phyloP scores from a whole-genome alignment of 2,113 vertebrate genomes.

The Scomber colias region DNA sequence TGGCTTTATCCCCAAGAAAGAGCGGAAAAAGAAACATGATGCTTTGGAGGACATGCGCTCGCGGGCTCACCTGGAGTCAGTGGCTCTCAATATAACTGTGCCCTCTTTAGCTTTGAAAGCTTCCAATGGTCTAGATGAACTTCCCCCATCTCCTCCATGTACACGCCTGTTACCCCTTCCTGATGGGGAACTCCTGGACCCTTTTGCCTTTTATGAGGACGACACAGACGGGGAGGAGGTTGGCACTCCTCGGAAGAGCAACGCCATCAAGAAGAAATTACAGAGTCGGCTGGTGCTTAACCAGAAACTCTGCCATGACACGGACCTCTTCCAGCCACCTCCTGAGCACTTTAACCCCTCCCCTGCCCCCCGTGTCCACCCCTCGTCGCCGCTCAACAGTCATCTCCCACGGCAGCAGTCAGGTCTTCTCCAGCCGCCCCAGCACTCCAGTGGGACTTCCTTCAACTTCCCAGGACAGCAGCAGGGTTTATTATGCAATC shows the following conservation, averaged over 20 bases:
- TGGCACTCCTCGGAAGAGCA: constrained; percentile 90
- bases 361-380: constrained; percentile 83
- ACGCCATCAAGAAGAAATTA: constrained; percentile 91
- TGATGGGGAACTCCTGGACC: constrained; percentile 94
- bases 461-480: constrained; percentile 88
- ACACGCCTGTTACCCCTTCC: constrained; percentile 92
- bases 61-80: constrained; percentile 92
- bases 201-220: constrained; percentile 96
- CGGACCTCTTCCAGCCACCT: constrained; percentile 92
- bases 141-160: constrained; percentile 92
- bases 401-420: constrained; percentile 76
- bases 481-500: constrained; percentile 95
- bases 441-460: constrained; percentile 82
- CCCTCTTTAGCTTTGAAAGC: constrained; percentile 95
- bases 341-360: constrained; percentile 96
- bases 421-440: constrained; percentile 74
- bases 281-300: constrained; percentile 93
- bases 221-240: constrained; percentile 87
- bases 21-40: constrained; percentile 99
- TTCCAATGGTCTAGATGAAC: constrained; percentile 94
- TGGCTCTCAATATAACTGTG: constrained; percentile 96
- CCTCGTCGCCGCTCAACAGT: constrained; percentile 73
- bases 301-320: constrained; percentile 88
- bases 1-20: constrained; percentile 99
- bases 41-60: constrained; percentile 93